A percentile compares a stretch with the other conserved stretches of the same genome.
These are phyloP conservation scores for Eupithecia pulchellata DNA, from an alignment of 2,888 invertebrate genomes.

Conservation along the genomic window DNA sequence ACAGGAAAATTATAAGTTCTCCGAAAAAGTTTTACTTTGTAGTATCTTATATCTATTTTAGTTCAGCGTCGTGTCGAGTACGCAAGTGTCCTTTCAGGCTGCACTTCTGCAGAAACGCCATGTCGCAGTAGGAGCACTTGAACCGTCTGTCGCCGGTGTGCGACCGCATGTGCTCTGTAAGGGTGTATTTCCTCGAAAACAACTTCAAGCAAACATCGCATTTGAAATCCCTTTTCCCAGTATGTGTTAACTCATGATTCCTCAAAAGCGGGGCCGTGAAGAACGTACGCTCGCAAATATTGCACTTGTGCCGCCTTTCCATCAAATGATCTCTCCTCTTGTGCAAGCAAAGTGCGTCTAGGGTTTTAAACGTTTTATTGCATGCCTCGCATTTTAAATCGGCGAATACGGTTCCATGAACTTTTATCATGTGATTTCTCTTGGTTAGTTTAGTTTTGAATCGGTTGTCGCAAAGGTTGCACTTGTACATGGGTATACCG, in stretches of 20 bases:
- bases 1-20: background rate
- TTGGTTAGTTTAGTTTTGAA: slow-evolving; percentile 53
- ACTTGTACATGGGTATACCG: slow-evolving; percentile 48
- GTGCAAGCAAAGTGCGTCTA: slow-evolving; percentile 57
- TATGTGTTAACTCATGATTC: slow-evolving; percentile 66
- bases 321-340: slow-evolving; percentile 70
- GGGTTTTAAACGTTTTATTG: slow-evolving; percentile 60
- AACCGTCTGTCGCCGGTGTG: slow-evolving; percentile 62
- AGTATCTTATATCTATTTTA: background rate
- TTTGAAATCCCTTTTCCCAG: slow-evolving; percentile 57
- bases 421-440: slow-evolving; percentile 61
- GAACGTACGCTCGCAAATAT: slow-evolving; percentile 72
- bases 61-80: slow-evolving; percentile 57
- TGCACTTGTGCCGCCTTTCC: slow-evolving; percentile 70
- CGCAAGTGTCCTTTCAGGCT: slow-evolving; percentile 75
- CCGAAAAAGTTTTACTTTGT: background rate
- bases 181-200: slow-evolving; percentile 46
- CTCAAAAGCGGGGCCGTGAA: slow-evolving; percentile 55
- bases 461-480: slow-evolving; percentile 60
- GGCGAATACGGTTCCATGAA: slow-evolving; percentile 55
- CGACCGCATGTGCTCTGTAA: slow-evolving; percentile 21
- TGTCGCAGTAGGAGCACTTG: slow-evolving; percentile 67
- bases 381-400: slow-evolving; percentile 66
- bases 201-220: slow-evolving; percentile 66
- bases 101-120: slow-evolving; percentile 75